A percentile compares a stretch with the other conserved stretches of the same genome.
These are phyloP conservation scores for Uria lomvia DNA, from an alignment of 2,113 vertebrate species.

Conservation along the genomic window DNA sequence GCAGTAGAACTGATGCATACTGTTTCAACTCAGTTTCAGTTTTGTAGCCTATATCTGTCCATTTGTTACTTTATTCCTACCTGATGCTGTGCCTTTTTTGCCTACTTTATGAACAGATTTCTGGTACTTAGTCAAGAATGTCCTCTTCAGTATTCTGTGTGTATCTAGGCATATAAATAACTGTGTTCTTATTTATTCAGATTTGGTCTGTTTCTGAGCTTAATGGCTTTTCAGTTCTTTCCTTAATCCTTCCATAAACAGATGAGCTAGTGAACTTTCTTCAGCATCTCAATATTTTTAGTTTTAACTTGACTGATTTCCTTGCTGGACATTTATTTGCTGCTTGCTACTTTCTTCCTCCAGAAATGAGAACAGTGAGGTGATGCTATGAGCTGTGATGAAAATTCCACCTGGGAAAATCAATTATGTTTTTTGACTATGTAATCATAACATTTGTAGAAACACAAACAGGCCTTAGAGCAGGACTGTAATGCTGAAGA, in stretches of 20 bases:
- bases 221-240: background rate
- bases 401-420: conserved; percentile 20
- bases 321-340: conserved; percentile 24
- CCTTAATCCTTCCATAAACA: background rate
- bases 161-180: conserved; percentile 21
- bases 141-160: background rate
- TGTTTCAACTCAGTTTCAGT: background rate
- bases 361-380: conserved; percentile 25
- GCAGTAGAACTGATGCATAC: background rate
- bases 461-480: background rate
- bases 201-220: conserved; percentile 16
- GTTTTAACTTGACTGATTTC: conserved; percentile 19
- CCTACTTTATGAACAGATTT: background rate
- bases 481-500: background rate
- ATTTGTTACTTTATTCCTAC: background rate
- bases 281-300: background rate
- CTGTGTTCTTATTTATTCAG: background rate
- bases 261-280: conserved; percentile 1
- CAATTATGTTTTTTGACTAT: background rate
- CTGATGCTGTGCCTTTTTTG: background rate
- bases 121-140: background rate
- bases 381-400: conserved; percentile 16
- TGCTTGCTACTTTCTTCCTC: conserved; percentile 47
- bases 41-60: background rate
- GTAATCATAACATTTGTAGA: background rate